These are phyloP conservation scores for Agapostemon virescens DNA, from an alignment of 2,888 invertebrate species.

Conservation along the genomic window DNA sequence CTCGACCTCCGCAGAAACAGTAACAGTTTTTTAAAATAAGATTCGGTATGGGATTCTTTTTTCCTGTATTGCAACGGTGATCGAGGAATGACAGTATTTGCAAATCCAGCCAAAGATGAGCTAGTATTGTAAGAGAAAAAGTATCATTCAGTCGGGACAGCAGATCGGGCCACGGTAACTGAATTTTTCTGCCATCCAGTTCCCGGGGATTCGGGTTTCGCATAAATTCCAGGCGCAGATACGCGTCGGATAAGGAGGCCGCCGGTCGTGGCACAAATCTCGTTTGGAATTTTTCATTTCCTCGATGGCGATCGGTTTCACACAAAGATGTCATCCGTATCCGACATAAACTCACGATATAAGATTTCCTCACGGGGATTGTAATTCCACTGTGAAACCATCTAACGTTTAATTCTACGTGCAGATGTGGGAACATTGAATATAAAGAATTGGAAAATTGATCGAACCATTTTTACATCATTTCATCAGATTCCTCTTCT, in stretches of 20 bases:
- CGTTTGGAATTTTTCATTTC: conserved; percentile 77
- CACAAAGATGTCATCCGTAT: conserved; percentile 59
- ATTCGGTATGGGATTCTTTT: neutral
- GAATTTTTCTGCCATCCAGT: conserved; percentile 60
- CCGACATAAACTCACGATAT: conserved; percentile 54
- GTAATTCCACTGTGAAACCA: conserved; percentile 32
- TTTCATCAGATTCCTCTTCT: neutral
- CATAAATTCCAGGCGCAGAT: conserved; percentile 68
- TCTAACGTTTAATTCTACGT: conserved; percentile 31
- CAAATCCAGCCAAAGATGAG: conserved; percentile 6
- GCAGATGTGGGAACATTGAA: neutral
- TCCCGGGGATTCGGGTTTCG: conserved; percentile 53
- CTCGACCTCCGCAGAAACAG: no score
- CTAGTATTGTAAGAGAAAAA: conserved; percentile 8
- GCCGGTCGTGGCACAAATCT: conserved; percentile 68
- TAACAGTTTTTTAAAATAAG: no score
- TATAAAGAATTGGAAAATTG: neutral
- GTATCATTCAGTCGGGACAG: conserved; percentile 19
- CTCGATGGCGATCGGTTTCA: conserved; percentile 68
- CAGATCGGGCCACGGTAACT: conserved; percentile 42
- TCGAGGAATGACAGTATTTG: neutral
- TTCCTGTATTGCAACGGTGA: neutral
- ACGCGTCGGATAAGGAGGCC: conserved; percentile 65
- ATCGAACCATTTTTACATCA: neutral
- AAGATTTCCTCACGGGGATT: conserved; percentile 27